A percentile compares a stretch with the other conserved stretches of the same genome.
phyloP scores from a whole-genome alignment of 1,140 invertebrate genomes.

The Pantala flavescens region DNA sequence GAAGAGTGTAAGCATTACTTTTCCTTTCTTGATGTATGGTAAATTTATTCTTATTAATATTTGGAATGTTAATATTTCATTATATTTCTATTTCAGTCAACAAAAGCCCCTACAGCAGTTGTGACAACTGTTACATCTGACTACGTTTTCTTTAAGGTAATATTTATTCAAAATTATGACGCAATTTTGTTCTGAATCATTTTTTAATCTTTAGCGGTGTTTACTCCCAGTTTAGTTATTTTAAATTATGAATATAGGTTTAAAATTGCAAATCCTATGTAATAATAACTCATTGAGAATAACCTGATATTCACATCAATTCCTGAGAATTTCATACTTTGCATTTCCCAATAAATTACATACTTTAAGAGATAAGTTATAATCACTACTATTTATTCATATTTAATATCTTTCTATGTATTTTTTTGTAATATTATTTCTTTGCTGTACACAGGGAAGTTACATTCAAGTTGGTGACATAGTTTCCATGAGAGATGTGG shows the following conservation, averaged over 20 bases:
- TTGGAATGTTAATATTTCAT: conserved; percentile 6
- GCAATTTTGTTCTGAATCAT: neutral
- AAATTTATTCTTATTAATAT: neutral
- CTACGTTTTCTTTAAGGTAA: conserved; percentile 70
- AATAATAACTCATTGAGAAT: no score
- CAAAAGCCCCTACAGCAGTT: conserved; percentile 68
- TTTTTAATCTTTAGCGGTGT: no score
- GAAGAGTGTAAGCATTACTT: conserved; percentile 44
- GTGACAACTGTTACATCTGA: conserved; percentile 70
- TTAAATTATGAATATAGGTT: no score
- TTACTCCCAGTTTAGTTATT: no score
- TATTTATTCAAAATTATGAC: conserved; percentile 16
- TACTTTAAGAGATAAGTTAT: no score
- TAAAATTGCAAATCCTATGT: no score
- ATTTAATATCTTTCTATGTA: no score
- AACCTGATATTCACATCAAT: no score
- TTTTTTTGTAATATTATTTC: no score
- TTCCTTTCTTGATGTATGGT: neutral
- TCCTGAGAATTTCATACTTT: no score
- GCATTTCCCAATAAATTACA: no score
- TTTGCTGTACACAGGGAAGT: conserved; percentile 43
- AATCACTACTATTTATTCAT: no score
- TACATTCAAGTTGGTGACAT: conserved; percentile 88
- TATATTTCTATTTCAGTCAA: conserved; percentile 38
- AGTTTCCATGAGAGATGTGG: conserved; percentile 69